Base-by-base conservation (phyloP, 2,888 invertebrate species). In the Drosophila mercatorum region DNA sequence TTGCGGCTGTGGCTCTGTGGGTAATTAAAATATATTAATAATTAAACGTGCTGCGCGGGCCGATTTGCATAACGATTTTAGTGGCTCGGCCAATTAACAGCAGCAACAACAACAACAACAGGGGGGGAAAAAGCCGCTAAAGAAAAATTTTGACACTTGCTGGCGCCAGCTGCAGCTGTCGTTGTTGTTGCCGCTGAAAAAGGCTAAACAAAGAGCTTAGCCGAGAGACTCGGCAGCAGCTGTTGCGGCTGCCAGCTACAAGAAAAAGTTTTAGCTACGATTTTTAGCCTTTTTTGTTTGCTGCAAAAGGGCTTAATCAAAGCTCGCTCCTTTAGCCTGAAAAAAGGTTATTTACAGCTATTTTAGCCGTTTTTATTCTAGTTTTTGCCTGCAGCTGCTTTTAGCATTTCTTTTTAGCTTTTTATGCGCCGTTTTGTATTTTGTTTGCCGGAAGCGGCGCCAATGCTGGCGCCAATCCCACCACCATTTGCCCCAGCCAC, bases 21-120 rank as follows among this genome's bases (percentile, higher is more conserved):
- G 49, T 86, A 80, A 88, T 89, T 81, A 80, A 86, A 89, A 89
- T 90, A 83, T 89, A 88, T 86, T 88, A 88, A 85, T 85, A 86
- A 88, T 82, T 78, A 88, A 85, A 80, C 78, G 83, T 88, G 80
- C 80, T 69, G 72, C 64, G 28, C 44, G 28, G 17, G 17, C 14
- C 70, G 47, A 77, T 77, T 77, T 77, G 80, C 77, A 77, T 77
- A 77, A 53, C 76, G 69, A 61, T 67, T 52, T 68, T 53, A 64
- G 62, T 69, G 77, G 56, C 68, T 76, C 77, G 70, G 38, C 86
- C 78, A 84, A 84, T 77, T 82, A 88, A 75, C 74, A 60, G 53
- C 65, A 47, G n/a, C 59, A 62, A 31, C 68, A 60, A 51, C 60
- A 66, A 22, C 12, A 47, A 17, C 59, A 62, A 31, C 68, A 60